Conservation (phyloP, 2,888 invertebrate species). For the Heterodera filipjevi region DNA sequence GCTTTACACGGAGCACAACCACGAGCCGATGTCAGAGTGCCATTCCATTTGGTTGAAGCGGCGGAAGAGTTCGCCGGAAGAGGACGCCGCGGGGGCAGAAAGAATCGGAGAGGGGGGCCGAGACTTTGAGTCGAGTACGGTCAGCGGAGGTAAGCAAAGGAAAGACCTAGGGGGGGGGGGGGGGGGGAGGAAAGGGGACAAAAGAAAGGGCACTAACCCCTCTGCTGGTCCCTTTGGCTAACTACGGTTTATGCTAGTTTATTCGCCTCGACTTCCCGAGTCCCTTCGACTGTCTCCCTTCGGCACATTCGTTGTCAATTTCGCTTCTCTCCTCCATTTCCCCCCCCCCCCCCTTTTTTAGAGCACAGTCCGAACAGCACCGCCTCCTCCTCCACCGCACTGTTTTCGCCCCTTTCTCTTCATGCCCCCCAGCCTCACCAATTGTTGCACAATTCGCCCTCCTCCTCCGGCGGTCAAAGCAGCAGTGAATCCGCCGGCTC, state of each 20-base stretch:
- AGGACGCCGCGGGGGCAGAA: not conserved
- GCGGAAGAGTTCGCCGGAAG: conserved; percentile 20
- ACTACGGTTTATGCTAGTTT: too few relatives aligned
- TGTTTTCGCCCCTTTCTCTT: conserved; percentile 22
- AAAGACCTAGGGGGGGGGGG: not conserved
- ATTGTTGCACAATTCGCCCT: conserved; percentile 25
- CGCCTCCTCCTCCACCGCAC: conserved; percentile 14
- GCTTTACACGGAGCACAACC: conserved; percentile 36
- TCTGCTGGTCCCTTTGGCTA: too few relatives aligned
- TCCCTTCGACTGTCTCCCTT: not conserved
- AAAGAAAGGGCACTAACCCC: not conserved
- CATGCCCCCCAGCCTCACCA: conserved; percentile 7
- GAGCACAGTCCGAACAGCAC: conserved; percentile 26
- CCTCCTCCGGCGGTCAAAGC: conserved; percentile 28
- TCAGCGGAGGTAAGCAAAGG: not conserved
- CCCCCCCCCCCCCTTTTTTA: not conserved
- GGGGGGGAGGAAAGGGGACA: not conserved
- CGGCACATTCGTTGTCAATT: too few relatives aligned
- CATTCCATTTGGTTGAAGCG: conserved; percentile 8
- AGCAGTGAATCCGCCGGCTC: conserved; percentile 13
- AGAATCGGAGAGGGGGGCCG: not conserved
- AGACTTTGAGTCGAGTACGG: not conserved
- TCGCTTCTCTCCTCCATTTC: too few relatives aligned
- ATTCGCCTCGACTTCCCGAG: too few relatives aligned
- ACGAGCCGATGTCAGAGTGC: conserved; percentile 6